These are phyloP conservation scores for Drosophila carrolli DNA, from an alignment of 1,140 invertebrate genomes.

Conservation along the genomic window DNA sequence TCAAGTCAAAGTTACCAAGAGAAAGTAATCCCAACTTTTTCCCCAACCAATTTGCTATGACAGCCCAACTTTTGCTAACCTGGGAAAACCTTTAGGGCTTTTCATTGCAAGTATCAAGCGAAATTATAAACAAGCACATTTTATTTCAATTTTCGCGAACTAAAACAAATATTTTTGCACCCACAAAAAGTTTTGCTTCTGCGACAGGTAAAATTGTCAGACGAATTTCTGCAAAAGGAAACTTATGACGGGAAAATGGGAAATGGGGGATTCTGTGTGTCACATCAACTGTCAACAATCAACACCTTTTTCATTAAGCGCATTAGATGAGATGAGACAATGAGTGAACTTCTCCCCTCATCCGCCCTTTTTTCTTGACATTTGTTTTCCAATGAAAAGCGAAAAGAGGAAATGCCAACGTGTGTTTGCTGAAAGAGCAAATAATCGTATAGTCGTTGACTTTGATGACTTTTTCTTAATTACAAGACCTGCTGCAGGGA, in stretches of 20 bases:
- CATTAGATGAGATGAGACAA: constrained; percentile 74
- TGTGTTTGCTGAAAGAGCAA: constrained; percentile 49
- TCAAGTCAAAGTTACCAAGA: constrained; percentile 9
- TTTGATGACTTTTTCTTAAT: constrained; percentile 82
- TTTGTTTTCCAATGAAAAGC: constrained; percentile 80
- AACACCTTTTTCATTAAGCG: constrained; percentile 83
- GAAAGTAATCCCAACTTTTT: constrained; percentile 32
- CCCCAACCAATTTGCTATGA: constrained; percentile 36
- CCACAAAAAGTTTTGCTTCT: constrained; percentile 52
- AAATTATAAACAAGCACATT: constrained; percentile 55
- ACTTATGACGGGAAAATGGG: constrained; percentile 23
- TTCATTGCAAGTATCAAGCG: constrained; percentile 40
- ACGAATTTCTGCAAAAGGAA: constrained; percentile 33
- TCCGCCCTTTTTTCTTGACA: constrained; percentile 41
- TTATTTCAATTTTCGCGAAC: constrained; percentile 63
- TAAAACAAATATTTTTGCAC: constrained; percentile 64
- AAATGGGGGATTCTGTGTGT: constrained; percentile 21
- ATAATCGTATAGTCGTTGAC: constrained; percentile 65
- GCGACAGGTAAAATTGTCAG: constrained; percentile 52
- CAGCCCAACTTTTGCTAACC: constrained; percentile 30
- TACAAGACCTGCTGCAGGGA: constrained; percentile 62
- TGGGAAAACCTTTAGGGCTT: constrained; percentile 44
- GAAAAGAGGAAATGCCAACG: constrained; percentile 75
- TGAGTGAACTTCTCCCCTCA: constrained; percentile 22
- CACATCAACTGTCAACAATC: constrained; percentile 74